These are phyloP conservation scores for Fabriciana adippe DNA, from an alignment of 2,888 invertebrate genomes.

Conservation along the genomic window DNA sequence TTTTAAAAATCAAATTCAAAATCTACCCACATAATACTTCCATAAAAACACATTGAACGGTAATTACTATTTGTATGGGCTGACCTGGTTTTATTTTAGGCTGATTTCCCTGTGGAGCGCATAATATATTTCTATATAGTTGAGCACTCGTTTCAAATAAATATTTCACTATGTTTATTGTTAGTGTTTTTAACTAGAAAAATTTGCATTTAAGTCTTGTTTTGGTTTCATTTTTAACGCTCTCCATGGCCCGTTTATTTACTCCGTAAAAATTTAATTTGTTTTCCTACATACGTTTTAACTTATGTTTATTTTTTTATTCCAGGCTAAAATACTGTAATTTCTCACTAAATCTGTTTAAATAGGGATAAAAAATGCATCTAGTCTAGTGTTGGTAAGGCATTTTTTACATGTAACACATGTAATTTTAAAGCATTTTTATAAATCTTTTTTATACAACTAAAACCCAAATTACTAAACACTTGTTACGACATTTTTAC, in stretches of 20 bases:
- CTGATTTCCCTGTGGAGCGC: slow-evolving; percentile 31
- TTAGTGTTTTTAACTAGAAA: slow-evolving; percentile 13
- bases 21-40: slow-evolving; percentile 12
- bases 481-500: too few species aligned
- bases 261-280: slow-evolving; percentile 1
- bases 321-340: too few species aligned
- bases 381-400: too few species aligned
- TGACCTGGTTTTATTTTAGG: slow-evolving; percentile 21
- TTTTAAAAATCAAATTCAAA: background rate
- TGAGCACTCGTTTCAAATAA: slow-evolving; percentile 23
- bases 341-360: too few species aligned
- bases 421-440: too few species aligned
- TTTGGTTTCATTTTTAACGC: background rate
- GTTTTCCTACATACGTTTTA: too few species aligned
- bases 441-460: too few species aligned
- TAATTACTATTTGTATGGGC: slow-evolving; percentile 24
- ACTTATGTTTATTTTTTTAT: too few species aligned
- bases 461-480: too few species aligned
- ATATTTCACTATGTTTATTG: slow-evolving; percentile 26
- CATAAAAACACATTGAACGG: slow-evolving; percentile 7
- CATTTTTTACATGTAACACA: too few species aligned
- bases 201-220: background rate
- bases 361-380: too few species aligned
- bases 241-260: slow-evolving; percentile 3
- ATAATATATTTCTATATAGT: slow-evolving; percentile 27